These are phyloP conservation scores for Squalus acanthias DNA, from an alignment of 2,797 vertebrate species.

Conservation along the genomic window DNA sequence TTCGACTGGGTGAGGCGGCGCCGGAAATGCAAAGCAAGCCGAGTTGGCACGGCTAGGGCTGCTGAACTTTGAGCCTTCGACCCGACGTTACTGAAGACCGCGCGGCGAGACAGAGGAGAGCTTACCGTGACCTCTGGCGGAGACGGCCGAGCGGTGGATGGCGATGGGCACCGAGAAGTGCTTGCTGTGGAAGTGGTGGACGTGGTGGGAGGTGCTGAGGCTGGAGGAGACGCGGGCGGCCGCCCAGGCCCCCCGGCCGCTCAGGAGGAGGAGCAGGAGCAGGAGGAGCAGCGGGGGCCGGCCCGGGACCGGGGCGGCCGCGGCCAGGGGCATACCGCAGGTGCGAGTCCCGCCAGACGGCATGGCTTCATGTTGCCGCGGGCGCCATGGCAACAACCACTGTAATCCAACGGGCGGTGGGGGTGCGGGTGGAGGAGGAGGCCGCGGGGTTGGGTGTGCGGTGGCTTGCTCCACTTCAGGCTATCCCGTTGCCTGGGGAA, in stretches of 20 bases:
- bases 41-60: too few relatives aligned
- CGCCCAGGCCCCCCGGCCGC: conserved; percentile 66
- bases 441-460: too few relatives aligned
- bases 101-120: conserved; percentile 32
- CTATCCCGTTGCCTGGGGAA: too few relatives aligned
- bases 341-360: conserved; percentile 38
- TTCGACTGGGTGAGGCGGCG: background rate
- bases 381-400: background rate
- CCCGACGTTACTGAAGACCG: too few relatives aligned
- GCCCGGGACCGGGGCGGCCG: conserved; percentile 60
- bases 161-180: conserved; percentile 87
- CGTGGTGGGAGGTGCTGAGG: conserved; percentile 87
- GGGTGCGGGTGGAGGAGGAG: background rate
- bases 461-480: too few relatives aligned
- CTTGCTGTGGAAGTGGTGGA: conserved; percentile 94
- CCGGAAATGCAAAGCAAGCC: too few relatives aligned
- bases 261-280: conserved; percentile 64
- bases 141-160: conserved; percentile 93
- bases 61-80: too few relatives aligned
- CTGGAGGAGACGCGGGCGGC: conserved; percentile 86
- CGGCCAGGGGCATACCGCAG: conserved; percentile 47
- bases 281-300: conserved; percentile 47
- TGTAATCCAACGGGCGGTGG: background rate
- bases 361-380: background rate
- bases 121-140: conserved; percentile 90